A percentile compares a stretch with the other conserved stretches of the same genome.
Evolutionary conservation across 1,140 invertebrate genomes (phyloP).

Genomic region (Caenorhabditis remanei): DNA sequence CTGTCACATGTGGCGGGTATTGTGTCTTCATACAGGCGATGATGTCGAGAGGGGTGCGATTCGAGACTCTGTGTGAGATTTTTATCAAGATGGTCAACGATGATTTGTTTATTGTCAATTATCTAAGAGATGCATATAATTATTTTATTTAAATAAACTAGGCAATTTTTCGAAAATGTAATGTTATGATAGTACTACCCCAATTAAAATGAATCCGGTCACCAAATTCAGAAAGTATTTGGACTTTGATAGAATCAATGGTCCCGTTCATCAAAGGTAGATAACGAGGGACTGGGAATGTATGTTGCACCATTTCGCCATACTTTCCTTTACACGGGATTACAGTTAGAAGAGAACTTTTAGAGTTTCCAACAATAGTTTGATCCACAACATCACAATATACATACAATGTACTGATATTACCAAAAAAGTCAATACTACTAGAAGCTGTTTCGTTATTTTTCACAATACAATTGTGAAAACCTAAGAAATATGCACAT

Average conservation of each 20-base stretch:
- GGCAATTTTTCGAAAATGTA: neutral
- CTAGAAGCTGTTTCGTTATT: neutral
- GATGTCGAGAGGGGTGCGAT: neutral
- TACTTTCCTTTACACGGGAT: neutral
- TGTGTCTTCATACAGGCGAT: neutral
- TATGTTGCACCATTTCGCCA: slow-evolving; percentile 2
- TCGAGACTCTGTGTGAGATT: neutral
- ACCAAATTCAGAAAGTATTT: neutral
- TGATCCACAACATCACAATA: slow-evolving; percentile 1
- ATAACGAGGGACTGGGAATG: neutral
- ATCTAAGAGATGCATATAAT: neutral
- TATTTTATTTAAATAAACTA: neutral
- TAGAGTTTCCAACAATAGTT: neutral
- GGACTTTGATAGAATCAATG: neutral
- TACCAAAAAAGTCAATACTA: slow-evolving; percentile 1
- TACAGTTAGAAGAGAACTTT: neutral
- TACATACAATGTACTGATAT: neutral
- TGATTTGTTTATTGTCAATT: neutral
- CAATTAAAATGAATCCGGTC: neutral
- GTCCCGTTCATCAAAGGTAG: neutral
- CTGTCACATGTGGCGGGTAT: neutral
- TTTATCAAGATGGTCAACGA: neutral
- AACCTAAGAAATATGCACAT: neutral
- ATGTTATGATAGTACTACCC: neutral
- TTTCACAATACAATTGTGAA: neutral